phyloP scores from a whole-genome alignment of 2,888 invertebrate species.

The Megalurothrips usitatus region DNA sequence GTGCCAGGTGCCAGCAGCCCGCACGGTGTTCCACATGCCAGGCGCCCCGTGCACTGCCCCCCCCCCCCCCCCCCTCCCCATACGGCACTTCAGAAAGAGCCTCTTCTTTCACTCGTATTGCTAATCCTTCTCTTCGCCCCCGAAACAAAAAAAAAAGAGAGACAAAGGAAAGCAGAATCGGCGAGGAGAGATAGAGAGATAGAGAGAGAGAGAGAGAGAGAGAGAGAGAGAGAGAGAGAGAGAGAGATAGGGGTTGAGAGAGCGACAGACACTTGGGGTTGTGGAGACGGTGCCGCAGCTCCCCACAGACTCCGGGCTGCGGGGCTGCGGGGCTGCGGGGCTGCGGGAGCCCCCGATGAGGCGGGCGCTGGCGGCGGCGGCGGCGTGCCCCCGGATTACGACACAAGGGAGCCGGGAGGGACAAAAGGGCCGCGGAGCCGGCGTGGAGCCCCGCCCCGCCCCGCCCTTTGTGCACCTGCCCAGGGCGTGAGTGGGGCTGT shows the following conservation, averaged over 20 bases:
- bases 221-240: no score
- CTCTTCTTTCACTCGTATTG: no score
- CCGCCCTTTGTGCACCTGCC: neutral
- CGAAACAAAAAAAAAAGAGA: neutral
- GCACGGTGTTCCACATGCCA: no score
- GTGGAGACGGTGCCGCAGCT: no score
- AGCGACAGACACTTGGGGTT: neutral
- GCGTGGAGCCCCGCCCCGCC: neutral
- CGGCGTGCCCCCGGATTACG: neutral
- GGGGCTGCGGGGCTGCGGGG: no score
- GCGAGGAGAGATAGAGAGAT: neutral
- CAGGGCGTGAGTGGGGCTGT: neutral
- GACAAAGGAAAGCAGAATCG: neutral
- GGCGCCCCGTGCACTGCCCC: neutral
- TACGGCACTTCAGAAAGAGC: no score
- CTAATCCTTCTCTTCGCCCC: neutral
- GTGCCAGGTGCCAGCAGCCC: no score
- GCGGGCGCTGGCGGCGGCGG: neutral
- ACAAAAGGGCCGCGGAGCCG: neutral
- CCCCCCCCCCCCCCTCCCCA: neutral
- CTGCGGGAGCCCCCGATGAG: no score
- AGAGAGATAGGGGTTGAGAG: no score
- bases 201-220: no score
- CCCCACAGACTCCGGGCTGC: no score
- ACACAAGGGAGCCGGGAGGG: neutral